Percentiles rank a stretch among this genome's conserved stretches.
These are phyloP conservation scores for Sarcoramphus papa DNA, from an alignment of 2,797 vertebrate genomes.

Conservation along the genomic window DNA sequence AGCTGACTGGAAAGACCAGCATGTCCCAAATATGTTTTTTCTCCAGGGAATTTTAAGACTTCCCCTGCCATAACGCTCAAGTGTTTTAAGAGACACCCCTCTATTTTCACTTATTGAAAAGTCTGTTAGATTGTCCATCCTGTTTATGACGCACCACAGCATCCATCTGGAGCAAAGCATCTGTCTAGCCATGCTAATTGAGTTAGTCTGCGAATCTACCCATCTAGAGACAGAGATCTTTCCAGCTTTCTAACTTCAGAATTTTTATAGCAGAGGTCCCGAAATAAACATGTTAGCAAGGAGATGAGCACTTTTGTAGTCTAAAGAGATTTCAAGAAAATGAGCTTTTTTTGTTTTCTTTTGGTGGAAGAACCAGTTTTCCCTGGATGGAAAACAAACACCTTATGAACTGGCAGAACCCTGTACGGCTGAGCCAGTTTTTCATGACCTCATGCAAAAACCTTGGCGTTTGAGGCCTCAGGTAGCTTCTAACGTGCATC, in stretches of 20 bases:
- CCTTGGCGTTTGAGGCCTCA: background rate
- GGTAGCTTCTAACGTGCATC: background rate
- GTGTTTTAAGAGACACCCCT: background rate
- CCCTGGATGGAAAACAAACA: background rate
- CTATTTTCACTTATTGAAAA: background rate
- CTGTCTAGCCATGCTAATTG: background rate
- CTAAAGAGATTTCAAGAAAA: background rate
- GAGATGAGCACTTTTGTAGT: background rate
- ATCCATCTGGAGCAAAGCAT: constrained; percentile 15
- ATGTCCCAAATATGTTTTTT: background rate
- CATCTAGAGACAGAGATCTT: background rate
- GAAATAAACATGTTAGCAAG: background rate
- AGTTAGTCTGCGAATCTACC: background rate
- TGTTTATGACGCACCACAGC: background rate
- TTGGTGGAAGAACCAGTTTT: background rate
- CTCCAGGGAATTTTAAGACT: background rate
- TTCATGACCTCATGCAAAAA: background rate
- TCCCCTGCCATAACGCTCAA: background rate
- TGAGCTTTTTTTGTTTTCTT: background rate
- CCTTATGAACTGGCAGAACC: background rate
- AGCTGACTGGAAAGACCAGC: background rate
- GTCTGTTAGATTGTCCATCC: background rate
- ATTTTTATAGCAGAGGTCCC: background rate
- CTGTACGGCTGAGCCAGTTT: background rate
- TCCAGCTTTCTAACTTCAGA: background rate